Conservation (phyloP, 1,140 invertebrate species). For the Drosophila kurseongensis region DNA sequence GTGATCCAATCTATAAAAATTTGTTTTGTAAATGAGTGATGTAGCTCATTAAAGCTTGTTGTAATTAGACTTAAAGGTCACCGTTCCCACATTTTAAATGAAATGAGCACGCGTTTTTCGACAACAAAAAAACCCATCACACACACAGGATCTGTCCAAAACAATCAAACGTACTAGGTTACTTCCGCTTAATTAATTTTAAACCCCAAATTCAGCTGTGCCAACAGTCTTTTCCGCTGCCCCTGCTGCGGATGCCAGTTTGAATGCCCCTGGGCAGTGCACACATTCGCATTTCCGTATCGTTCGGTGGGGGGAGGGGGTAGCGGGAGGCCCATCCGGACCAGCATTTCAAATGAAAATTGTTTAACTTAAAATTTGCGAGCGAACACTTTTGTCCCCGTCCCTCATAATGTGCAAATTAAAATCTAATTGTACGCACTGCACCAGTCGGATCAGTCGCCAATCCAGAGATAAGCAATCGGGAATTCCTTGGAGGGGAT, state of each 20-base stretch:
- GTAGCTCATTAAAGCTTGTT: background rate
- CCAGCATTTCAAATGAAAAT: background rate
- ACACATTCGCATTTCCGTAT: slow-evolving; percentile 24
- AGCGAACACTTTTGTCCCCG: slow-evolving; percentile 3
- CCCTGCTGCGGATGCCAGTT: slow-evolving; percentile 25
- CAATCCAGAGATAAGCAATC: slow-evolving; percentile 53
- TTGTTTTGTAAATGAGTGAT: background rate
- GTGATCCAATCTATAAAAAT: too few relatives aligned
- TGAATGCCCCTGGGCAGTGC: slow-evolving; percentile 33
- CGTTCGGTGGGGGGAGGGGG: background rate
- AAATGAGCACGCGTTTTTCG: background rate
- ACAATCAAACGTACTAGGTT: slow-evolving; percentile 77
- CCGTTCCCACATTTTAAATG: background rate
- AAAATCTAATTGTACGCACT: slow-evolving; percentile 62
- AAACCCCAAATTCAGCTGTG: slow-evolving; percentile 73
- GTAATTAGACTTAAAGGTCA: background rate
- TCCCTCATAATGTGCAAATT: slow-evolving; percentile 66
- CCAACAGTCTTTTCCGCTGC: slow-evolving; percentile 57
- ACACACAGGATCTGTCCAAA: slow-evolving; percentile 74
- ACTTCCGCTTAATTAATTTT: slow-evolving; percentile 81
- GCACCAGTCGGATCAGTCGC: slow-evolving; percentile 11
- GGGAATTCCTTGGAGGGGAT: background rate
- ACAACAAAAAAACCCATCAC: slow-evolving; percentile 2
- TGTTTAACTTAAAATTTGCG: background rate
- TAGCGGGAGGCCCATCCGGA: slow-evolving; percentile 1